Evolutionary conservation across 2,113 vertebrate genomes (phyloP).

Genomic region (Atractosteus spatula): DNA sequence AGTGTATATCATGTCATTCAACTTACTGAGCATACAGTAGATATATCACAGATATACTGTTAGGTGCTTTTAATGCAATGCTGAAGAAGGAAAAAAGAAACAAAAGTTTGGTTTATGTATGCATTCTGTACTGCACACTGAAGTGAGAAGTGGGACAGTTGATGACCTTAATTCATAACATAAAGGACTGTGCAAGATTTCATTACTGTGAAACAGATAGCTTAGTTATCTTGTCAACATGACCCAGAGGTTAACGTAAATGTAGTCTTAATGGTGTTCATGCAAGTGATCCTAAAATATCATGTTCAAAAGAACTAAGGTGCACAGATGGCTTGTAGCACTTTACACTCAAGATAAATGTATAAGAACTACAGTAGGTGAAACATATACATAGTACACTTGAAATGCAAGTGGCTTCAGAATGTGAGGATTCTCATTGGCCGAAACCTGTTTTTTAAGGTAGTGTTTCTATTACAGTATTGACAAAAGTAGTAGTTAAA

Average conservation of each 20-base stretch:
- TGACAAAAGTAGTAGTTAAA: not conserved
- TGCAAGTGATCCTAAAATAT: constrained; percentile 32
- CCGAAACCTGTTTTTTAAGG: no score
- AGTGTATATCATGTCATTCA: no score
- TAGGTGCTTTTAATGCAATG: no score
- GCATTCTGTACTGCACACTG: not conserved
- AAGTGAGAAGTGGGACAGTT: not conserved
- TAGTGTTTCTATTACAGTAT: no score
- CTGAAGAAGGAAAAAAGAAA: no score
- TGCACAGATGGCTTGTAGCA: constrained; percentile 8
- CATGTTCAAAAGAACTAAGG: constrained; percentile 22
- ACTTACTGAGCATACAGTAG: no score
- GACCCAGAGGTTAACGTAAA: constrained; percentile 23
- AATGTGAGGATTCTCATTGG: no score
- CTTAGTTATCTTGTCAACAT: constrained; percentile 30
- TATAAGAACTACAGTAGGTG: not conserved
- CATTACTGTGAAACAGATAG: constrained; percentile 39
- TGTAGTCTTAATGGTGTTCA: constrained; percentile 35
- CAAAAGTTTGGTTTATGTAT: no score
- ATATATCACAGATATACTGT: no score
- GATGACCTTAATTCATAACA: constrained; percentile 34
- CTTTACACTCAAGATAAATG: not conserved
- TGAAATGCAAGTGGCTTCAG: no score
- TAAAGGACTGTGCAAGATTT: constrained; percentile 23
- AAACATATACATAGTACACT: not conserved